Evolutionary conservation across 2,888 invertebrate species (phyloP), one percentile per base, ranked within the genome.

Genomic region (Monopis laevigella): DNA sequence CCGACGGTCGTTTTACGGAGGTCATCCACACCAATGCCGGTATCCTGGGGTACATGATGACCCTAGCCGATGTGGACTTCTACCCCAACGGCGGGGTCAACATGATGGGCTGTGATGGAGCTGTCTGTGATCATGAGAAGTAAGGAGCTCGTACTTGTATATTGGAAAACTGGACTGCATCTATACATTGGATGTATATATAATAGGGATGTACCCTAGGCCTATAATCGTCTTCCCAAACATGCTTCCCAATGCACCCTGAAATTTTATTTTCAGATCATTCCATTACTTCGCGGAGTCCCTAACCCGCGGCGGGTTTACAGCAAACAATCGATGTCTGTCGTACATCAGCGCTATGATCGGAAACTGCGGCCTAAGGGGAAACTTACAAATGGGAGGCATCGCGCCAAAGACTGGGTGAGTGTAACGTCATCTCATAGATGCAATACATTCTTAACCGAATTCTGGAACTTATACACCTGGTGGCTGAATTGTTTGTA

Each of bases 1-100:
- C 43, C 0, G 66, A 65, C 12, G 60, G 56, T 0, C 1, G 16
- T 0, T 65, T 64, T 51, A 62, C 59, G 0, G 66, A 65, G 34
- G 56, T 60, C 0, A 59, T 66, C 13, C 64, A 65, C 52, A 64
- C 65, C 2, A 62, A 62, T 43, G 56, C 53, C 0, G 65, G 56
- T 0, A 41, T 50, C 18, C 51, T 54, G 7, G 65, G 65, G 0
- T 53, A 56, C 21, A 2, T 42, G 1, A 2, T 41, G 2, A 49
- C 55, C 0, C 10, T 61, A 0, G 65, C 46, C 0, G 42, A 63
- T 1, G 53, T 49, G 0, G 65, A 65, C 48, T 59, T 66, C 51
- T 65, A 61, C 39, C 65, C 65, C 2, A 66, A 66, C 40, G 61
- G 59, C 0, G 66, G 65, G 0, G 14, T 18, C 0, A 19, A 4